Evolutionary conservation across 2,113 vertebrate species (phyloP), one percentile per base, ranked within the genome.

Genomic region (Formicarius rufipectus): DNA sequence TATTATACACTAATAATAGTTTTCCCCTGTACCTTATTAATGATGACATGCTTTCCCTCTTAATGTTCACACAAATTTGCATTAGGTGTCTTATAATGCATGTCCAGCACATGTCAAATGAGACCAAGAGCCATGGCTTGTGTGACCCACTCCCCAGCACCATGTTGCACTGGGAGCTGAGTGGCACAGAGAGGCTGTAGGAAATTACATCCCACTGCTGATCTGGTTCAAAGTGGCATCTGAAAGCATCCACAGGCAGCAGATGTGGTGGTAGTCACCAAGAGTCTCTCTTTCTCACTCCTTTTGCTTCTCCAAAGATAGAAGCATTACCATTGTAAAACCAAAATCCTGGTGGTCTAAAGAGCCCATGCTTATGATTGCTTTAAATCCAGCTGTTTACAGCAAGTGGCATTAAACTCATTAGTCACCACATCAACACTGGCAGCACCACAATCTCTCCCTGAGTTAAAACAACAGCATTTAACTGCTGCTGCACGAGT

Each of bases 341-440:
- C 52, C 7, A 27, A 83, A 73, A 59, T 6, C 27, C 6, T 71
- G 28, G 42, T 59, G 50, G 20, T 67, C 68, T 50, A 8, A 77
- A 63, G 22, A 31, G 23, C 22, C 49, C 9, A 66, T 50, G 52
- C 45, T 73, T 10, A 4, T 4, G 42, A 25, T 52, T 69, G 79
- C 56, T 93, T 88, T 45, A 84, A 71, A 94, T 45, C 88, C 90
- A 90, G 93, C 59, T 90, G 82, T 90, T 95, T 84, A 30, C 82
- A 92, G 92, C 59, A 90, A 90, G 82, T 71, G 72, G 56, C 85
- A 90, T 93, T 75, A 75, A 90, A 24, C 78, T 87, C 92, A 53
- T 84, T 9, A 16, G 28, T 87, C 92, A 72, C 76, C 75, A 72
- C 85, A 81, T 85, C 79, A 78, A 58, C 83, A 20, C 52, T 20